These are phyloP conservation scores for Heliconius hermathena DNA, from an alignment of 1,140 invertebrate genomes.

Conservation along the genomic window DNA sequence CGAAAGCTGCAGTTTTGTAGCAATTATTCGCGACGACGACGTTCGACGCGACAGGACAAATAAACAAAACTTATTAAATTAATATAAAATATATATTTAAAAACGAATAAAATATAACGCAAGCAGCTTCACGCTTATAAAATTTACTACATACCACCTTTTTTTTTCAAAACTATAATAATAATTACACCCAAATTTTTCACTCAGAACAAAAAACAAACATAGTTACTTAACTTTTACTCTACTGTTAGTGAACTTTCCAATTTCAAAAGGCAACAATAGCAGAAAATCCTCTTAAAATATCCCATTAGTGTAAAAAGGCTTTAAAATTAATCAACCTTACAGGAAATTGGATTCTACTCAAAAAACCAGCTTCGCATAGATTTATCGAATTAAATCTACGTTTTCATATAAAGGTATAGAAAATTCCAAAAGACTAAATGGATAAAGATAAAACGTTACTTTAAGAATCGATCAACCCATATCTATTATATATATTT, in stretches of 20 bases:
- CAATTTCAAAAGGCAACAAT: not conserved
- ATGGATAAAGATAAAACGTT: constrained; percentile 30
- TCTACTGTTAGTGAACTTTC: not conserved
- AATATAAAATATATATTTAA: too few species aligned
- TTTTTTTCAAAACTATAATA: not conserved
- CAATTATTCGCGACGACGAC: too few species aligned
- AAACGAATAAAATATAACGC: too few species aligned
- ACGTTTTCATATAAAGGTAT: constrained; percentile 20
- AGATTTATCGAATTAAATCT: constrained; percentile 25
- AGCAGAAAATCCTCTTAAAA: not conserved
- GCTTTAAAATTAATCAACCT: constrained; percentile 26
- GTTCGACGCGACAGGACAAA: too few species aligned
- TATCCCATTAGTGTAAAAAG: not conserved
- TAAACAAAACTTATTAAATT: too few species aligned
- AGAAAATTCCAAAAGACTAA: constrained; percentile 30
- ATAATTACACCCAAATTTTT: not conserved
- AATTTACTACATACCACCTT: too few species aligned
- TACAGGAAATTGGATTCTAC: constrained; percentile 31
- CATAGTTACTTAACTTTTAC: not conserved
- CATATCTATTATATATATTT: not conserved
- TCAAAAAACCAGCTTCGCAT: constrained; percentile 26
- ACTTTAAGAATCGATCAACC: not conserved
- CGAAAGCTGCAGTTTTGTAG: too few species aligned
- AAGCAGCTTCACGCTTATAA: too few species aligned
- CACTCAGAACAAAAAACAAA: not conserved